These are phyloP conservation scores for Drosophila takahashii DNA, from an alignment of 1,140 invertebrate genomes.

Conservation along the genomic window DNA sequence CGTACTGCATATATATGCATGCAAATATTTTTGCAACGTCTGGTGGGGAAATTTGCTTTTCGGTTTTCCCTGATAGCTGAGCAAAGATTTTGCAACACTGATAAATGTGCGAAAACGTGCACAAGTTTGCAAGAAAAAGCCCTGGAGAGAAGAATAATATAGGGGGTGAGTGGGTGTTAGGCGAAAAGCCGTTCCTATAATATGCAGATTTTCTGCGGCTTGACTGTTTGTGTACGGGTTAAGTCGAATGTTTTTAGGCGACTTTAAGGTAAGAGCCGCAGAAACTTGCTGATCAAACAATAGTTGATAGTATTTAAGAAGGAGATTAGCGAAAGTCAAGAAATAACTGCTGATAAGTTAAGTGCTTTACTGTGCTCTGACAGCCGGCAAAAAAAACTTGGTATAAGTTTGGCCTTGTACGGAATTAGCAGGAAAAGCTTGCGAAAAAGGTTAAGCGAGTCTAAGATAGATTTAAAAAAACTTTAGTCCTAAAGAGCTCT, in stretches of 20 bases:
- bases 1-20: conserved; percentile 26
- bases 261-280: conserved; percentile 16
- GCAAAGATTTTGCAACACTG: conserved; percentile 57
- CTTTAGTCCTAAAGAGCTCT: not conserved
- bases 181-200: conserved; percentile 25
- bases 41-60: conserved; percentile 41
- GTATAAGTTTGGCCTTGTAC: conserved; percentile 14
- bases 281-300: conserved; percentile 46
- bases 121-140: conserved; percentile 55
- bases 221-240: conserved; percentile 24
- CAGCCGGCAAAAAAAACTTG: not conserved
- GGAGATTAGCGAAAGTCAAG: conserved; percentile 31
- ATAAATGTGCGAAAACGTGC: conserved; percentile 79
- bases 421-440: conserved; percentile 22
- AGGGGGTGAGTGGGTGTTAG: conserved; percentile 6
- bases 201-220: conserved; percentile 70
- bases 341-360: conserved; percentile 21
- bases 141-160: conserved; percentile 17
- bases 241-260: conserved; percentile 19
- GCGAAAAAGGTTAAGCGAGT: conserved; percentile 4
- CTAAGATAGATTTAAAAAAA: conserved; percentile 9
- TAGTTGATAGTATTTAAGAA: conserved; percentile 29
- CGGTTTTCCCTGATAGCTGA: conserved; percentile 41
- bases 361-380: conserved; percentile 9
- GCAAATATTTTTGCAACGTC: conserved; percentile 54